Evolutionary conservation across 2,888 invertebrate species (phyloP), one percentile per base, ranked within the genome.

Genomic region (Eristalis tenax): DNA sequence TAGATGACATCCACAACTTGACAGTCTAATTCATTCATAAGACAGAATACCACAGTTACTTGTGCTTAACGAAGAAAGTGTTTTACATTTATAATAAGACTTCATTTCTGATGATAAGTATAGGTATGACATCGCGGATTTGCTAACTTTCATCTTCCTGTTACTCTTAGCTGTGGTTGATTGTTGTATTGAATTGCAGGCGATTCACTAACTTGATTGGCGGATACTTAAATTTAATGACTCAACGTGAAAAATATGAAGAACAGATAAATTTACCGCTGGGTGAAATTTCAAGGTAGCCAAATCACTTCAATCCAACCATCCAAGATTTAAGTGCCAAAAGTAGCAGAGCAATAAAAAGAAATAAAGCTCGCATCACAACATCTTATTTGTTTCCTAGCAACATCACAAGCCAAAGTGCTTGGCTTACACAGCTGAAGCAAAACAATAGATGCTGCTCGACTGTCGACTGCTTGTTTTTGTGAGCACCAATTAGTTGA

Each of bases 61-160:
- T 71, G 73, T 65, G 73, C 66, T 76, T 76, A 63, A 38, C 11
- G 69, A 70, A 70, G 80, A 76, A 80, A 80, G 75, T 80, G 71
- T 80, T 84, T 70, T 66, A 79, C 59, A 70, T 70, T 69, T 65
- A 18, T 59, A 68, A 69, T 63, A 23, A 56, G 81, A n/a, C n/a
- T n/a, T n/a, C n/a, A n/a, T n/a, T n/a, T n/a, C n/a, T n/a, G n/a
- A n/a, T n/a, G n/a, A n/a, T 63, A 63, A 3, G 26, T 26, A 26
- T 26, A 26, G 66, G 50, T 61, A 38, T 75, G 35, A 64, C 56
- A 38, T 32, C 70, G 50, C 22, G 64, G 22, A 4, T 26, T 59
- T 23, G 59, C 59, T 68, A 79, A 83, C 84, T 81, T 85, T 85
- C 84, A 81, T 85, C 76, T 85, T 76, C 70, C 76, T 76, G 81